Evolutionary conservation across 2,797 vertebrate genomes (phyloP).

Genomic region (Emydoidea blandingii): DNA sequence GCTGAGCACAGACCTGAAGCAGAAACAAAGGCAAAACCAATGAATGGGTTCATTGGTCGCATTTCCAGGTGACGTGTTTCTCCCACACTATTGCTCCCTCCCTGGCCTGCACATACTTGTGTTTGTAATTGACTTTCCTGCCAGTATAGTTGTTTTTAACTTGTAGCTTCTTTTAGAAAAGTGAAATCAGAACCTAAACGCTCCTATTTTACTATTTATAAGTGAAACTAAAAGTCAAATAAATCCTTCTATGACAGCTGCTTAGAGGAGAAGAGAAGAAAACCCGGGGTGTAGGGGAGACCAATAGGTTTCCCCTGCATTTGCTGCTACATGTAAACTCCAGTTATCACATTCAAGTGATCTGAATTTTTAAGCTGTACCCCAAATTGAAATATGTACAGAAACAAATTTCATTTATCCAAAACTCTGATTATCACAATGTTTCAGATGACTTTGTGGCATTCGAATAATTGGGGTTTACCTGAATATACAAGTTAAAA

Average conservation of each 20-base stretch:
- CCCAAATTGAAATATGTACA: slow-evolving; percentile 30
- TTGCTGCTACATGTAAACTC: not conserved
- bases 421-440: not conserved
- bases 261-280: not conserved
- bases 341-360: not conserved
- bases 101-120: not conserved
- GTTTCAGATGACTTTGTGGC: not conserved
- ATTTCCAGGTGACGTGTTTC: not conserved
- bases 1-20: not conserved
- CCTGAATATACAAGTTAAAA: slow-evolving; percentile 21
- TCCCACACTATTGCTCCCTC: not conserved
- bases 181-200: not conserved
- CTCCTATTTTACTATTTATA: slow-evolving; percentile 9
- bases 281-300: not conserved
- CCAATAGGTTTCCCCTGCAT: not conserved
- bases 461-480: not conserved
- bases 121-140: not conserved
- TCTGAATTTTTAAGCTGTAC: not conserved
- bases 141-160: not conserved
- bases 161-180: not conserved
- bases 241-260: slow-evolving; percentile 1
- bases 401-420: not conserved
- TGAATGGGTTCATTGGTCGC: not conserved
- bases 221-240: not conserved
- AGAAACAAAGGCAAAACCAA: slow-evolving; percentile 8